Evolutionary conservation across 2,113 vertebrate species (phyloP), one percentile per base, ranked within the genome.

Genomic region (Phylloscopus whistleri): DNA sequence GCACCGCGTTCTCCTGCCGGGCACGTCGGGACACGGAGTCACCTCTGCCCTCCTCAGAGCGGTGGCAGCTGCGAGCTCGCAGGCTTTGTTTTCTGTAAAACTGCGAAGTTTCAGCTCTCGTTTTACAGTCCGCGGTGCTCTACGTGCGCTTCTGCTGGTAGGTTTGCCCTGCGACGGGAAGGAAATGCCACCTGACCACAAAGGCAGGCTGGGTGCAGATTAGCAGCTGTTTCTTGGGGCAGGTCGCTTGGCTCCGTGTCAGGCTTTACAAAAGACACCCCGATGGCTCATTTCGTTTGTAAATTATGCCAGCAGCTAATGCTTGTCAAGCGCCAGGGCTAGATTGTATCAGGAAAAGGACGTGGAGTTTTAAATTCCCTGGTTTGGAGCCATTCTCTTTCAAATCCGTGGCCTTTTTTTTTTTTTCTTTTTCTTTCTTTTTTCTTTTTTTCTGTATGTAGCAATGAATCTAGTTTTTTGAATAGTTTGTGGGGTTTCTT

Each of bases 81-180:
- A 2, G 2, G 8, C 0, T 11, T 62, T 10, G 5, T 51, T 56
- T 49, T 10, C 53, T 24, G 1, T 4, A 7, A 59, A 68, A 23
- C 52, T 0, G 4, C 9, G 0, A 21, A 30, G 4, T 39, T 43
- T 31, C 30, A 1, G 14, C 1, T 0, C 13, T 18, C 2, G 46
- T 33, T 63, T 37, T 3, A 5, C 48, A 9, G 20, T 6, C n/a
- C 6, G 35, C 24, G 1, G n/a, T 0, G 28, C 4, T 1, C 27
- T 7, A 4, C 35, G 84, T 37, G 67, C 13, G 3, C 55, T 87
- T 37, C 51, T 20, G 17, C 43, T 1, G 33, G 55, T 2, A 17
- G 76, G 0, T 26, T 18, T 55, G 81, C 81, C 67, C 44, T n/a
- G 11, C 5, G 53, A 26, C 69, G 19, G 30, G 30, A 4, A 59